Evolutionary conservation across 2,888 invertebrate genomes (phyloP).

Genomic region (Geophilus truncorum): DNA sequence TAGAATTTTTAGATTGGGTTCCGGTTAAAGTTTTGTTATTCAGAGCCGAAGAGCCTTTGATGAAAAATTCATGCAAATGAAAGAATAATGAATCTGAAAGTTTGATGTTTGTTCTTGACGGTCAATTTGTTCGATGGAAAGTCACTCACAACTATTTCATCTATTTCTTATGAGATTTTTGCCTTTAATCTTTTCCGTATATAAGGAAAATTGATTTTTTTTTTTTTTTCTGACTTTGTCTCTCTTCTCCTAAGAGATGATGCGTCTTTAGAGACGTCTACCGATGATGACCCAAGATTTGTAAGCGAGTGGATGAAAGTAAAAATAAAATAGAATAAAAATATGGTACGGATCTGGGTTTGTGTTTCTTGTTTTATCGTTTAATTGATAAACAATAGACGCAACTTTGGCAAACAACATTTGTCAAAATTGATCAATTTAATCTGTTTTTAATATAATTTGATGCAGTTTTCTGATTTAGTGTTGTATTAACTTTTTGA

Average conservation of each 20-base stretch:
- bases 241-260: too few species aligned
- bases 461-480: too few species aligned
- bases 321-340: not conserved
- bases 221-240: too few species aligned
- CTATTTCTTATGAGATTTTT: not conserved
- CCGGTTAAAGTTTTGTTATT: not conserved
- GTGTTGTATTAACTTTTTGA: too few species aligned
- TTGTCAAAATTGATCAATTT: not conserved
- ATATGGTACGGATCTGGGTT: not conserved
- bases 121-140: constrained; percentile 20
- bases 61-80: not conserved
- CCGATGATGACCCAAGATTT: not conserved
- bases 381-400: too few species aligned
- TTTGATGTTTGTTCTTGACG: constrained; percentile 20
- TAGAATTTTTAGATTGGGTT: not conserved
- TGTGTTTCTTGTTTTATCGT: not conserved
- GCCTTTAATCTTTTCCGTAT: not conserved
- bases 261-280: not conserved
- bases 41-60: not conserved
- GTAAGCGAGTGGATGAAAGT: not conserved
- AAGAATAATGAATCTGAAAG: constrained; percentile 8
- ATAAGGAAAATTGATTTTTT: not conserved
- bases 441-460: too few species aligned
- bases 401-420: not conserved
- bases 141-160: not conserved